Conservation (phyloP, 2,797 vertebrate genomes). For the Varecia variegata region DNA sequence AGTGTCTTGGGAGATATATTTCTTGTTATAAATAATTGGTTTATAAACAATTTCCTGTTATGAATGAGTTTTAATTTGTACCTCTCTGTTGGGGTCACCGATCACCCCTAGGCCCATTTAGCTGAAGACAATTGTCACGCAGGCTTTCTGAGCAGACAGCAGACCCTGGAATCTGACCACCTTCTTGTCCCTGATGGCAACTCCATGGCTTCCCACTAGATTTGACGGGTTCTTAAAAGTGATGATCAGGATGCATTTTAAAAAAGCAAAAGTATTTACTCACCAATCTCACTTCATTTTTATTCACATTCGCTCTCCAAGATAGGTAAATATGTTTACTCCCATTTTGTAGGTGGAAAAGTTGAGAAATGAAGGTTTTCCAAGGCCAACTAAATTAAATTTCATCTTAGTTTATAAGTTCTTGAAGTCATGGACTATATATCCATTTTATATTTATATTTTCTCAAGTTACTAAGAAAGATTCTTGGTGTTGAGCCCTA, state of each 20-base stretch:
- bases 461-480: neutral
- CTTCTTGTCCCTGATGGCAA: neutral
- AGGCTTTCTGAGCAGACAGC: neutral
- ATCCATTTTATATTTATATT: neutral
- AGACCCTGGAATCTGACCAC: neutral
- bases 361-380: neutral
- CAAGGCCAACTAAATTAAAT: neutral
- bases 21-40: conserved; percentile 26
- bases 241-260: neutral
- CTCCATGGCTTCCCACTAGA: neutral
- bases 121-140: neutral
- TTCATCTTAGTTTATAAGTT: neutral
- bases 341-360: neutral
- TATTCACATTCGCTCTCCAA: neutral
- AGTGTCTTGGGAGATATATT: conserved; percentile 5
- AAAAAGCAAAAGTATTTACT: neutral
- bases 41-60: neutral
- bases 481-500: neutral
- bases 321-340: neutral
- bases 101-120: neutral
- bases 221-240: neutral
- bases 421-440: neutral
- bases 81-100: neutral
- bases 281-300: neutral
- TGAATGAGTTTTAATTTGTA: neutral